These are phyloP conservation scores for Dolichomitus sp. DNA, from an alignment of 2,888 invertebrate genomes.

Conservation along the genomic window DNA sequence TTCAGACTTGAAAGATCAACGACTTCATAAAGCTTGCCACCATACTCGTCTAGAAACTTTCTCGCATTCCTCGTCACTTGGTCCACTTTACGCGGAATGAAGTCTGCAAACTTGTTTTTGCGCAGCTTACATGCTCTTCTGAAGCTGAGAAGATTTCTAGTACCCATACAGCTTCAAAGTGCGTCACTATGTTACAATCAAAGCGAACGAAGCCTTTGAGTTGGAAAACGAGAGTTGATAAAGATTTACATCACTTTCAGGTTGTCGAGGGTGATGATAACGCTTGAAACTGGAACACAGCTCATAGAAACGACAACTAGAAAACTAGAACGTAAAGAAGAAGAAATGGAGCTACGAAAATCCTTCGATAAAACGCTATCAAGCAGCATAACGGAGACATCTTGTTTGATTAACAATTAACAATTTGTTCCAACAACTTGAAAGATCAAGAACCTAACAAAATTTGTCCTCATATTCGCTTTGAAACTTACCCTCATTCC, in stretches of 20 bases:
- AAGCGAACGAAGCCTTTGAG: background rate
- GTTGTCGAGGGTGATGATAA: background rate
- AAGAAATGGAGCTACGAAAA: too few relatives aligned
- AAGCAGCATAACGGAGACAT: background rate
- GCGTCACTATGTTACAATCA: background rate
- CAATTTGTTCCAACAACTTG: slow-evolving; percentile 5
- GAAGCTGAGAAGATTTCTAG: too few relatives aligned
- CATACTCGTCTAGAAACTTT: background rate
- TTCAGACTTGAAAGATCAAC: slow-evolving; percentile 23
- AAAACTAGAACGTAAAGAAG: too few relatives aligned
- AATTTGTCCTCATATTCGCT: background rate
- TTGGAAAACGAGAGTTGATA: background rate
- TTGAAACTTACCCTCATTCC: background rate
- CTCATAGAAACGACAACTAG: too few relatives aligned
- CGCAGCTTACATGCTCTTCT: too few relatives aligned
- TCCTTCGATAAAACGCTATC: background rate
- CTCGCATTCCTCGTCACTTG: slow-evolving; percentile 26
- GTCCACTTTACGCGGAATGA: slow-evolving; percentile 9
- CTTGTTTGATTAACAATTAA: too few relatives aligned
- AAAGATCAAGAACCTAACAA: too few relatives aligned
- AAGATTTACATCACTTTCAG: background rate
- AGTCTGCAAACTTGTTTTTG: background rate
- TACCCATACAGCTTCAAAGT: background rate
- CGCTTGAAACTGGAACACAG: too few relatives aligned
- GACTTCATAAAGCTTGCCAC: background rate